Conservation (phyloP, 2,113 vertebrate genomes). For the Pachyramphus minor region DNA sequence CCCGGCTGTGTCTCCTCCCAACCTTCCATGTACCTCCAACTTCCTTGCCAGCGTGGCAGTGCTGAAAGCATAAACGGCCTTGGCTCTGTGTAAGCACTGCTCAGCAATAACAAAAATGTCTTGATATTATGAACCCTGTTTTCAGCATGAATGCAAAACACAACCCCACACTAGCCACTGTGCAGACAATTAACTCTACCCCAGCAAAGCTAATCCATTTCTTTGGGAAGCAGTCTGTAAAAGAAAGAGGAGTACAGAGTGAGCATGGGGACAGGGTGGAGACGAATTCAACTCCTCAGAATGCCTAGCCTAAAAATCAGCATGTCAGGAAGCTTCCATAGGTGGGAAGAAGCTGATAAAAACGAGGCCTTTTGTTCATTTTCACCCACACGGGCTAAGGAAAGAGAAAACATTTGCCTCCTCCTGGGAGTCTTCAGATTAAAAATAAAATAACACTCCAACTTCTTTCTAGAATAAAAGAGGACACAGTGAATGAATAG, state of each 20-base stretch:
- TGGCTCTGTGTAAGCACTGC: neutral
- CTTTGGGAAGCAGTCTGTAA: neutral
- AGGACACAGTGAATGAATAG: neutral
- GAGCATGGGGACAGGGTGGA: neutral
- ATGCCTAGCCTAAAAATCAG: neutral
- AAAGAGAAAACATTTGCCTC: neutral
- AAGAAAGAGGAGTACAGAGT: neutral
- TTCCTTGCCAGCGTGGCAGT: neutral
- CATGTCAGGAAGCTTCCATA: neutral
- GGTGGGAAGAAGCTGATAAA: neutral
- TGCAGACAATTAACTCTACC: neutral
- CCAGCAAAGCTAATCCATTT: neutral
- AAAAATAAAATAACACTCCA: neutral
- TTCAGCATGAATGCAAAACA: neutral
- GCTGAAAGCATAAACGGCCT: neutral
- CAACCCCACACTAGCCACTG: neutral
- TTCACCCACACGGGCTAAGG: neutral
- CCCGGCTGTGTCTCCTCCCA: neutral
- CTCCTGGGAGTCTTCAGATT: neutral
- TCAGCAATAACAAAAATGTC: neutral
- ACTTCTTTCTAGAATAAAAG: neutral
- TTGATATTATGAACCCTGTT: neutral
- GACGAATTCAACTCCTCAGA: neutral
- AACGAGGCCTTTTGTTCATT: neutral
- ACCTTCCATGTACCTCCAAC: rapidly evolving